Evolutionary conservation across 2,888 invertebrate genomes (phyloP).

Genomic region (Automeris io): DNA sequence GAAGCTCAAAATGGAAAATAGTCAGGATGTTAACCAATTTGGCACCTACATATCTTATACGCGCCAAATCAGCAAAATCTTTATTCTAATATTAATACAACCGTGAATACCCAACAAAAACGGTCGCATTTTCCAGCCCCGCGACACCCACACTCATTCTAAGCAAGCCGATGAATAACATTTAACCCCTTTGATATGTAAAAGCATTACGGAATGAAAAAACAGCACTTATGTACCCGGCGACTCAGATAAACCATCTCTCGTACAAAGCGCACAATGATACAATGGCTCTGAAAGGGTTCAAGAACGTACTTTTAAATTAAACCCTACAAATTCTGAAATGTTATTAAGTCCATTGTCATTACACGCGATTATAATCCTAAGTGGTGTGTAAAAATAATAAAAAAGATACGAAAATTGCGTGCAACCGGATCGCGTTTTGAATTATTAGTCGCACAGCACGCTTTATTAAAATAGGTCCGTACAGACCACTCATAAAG

Average conservation of each 20-base stretch:
- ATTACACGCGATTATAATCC: slow-evolving; percentile 37
- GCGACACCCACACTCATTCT: slow-evolving; percentile 70
- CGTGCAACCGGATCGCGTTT: slow-evolving; percentile 35
- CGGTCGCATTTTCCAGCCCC: slow-evolving; percentile 38
- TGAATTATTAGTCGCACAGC: slow-evolving; percentile 59
- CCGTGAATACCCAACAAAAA: slow-evolving; percentile 3
- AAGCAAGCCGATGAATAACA: slow-evolving; percentile 71
- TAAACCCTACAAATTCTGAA: slow-evolving; percentile 50
- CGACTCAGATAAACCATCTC: slow-evolving; percentile 76
- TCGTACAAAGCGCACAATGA: slow-evolving; percentile 76
- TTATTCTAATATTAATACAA: background rate
- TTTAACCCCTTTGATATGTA: slow-evolving; percentile 77
- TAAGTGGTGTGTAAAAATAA: slow-evolving; percentile 17
- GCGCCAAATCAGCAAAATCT: too few relatives aligned
- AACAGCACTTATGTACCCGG: slow-evolving; percentile 77
- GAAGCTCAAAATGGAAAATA: too few relatives aligned
- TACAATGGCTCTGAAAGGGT: slow-evolving; percentile 78
- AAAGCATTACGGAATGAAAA: slow-evolving; percentile 78
- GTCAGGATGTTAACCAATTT: too few relatives aligned
- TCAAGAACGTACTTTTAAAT: slow-evolving; percentile 78
- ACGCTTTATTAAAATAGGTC: slow-evolving; percentile 71
- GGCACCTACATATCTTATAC: too few relatives aligned
- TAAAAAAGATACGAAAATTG: slow-evolving; percentile 27
- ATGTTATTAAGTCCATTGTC: slow-evolving; percentile 35
- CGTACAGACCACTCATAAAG: too few relatives aligned